Evolutionary conservation across 92 coral and sea anemone species (phyloP).

Genomic region (Phenganax stokvisi): DNA sequence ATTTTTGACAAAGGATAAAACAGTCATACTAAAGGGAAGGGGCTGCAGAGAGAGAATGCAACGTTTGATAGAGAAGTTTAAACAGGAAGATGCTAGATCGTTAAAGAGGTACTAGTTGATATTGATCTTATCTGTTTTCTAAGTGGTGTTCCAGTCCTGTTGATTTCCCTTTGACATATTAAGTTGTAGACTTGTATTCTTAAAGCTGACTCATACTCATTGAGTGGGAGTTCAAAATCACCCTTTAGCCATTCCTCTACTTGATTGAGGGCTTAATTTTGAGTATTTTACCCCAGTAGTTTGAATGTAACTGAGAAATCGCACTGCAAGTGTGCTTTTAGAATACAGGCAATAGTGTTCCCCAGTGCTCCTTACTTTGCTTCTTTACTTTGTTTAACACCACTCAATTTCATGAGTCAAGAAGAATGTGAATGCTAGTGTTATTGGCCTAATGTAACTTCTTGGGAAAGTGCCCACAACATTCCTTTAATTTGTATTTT

Average conservation of each 20-base stretch:
- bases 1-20: constrained; percentile 45
- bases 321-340: background rate
- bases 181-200: background rate
- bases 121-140: background rate
- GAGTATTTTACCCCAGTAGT: too few species aligned
- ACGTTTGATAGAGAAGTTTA: constrained; percentile 47
- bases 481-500: background rate
- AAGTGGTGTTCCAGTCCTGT: background rate
- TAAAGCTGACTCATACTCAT: background rate
- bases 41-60: constrained; percentile 58
- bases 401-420: background rate
- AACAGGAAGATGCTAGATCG: constrained; percentile 52
- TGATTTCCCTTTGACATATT: background rate
- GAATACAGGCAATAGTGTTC: background rate
- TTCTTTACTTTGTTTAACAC: background rate
- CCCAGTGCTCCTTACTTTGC: background rate
- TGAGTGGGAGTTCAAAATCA: background rate
- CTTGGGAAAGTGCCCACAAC: background rate
- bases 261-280: too few species aligned
- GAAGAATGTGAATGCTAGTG: background rate
- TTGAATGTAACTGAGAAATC: too few species aligned
- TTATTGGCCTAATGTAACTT: constrained; percentile 1
- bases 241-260: background rate
- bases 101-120: constrained; percentile 43
- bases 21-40: constrained; percentile 45